Conservation (phyloP, 2,888 invertebrate species). For the Teleogryllus oceanicus region DNA sequence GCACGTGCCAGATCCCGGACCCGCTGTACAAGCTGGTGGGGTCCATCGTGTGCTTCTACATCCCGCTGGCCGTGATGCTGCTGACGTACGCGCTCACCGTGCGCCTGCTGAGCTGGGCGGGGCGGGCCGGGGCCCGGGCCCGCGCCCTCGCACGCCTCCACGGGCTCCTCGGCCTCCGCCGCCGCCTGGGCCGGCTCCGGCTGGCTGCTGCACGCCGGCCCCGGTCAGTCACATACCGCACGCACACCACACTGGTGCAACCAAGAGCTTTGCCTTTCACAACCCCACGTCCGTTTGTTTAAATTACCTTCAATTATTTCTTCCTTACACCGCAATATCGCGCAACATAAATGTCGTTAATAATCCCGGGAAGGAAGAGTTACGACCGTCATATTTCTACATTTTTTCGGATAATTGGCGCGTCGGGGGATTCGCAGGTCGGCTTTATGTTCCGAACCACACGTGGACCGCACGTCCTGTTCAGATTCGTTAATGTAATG, state of each 20-base stretch:
- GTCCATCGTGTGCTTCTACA: slow-evolving; percentile 92
- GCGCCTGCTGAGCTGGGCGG: slow-evolving; percentile 66
- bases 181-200: slow-evolving; percentile 55
- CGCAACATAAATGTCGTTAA: too few species aligned
- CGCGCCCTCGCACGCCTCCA: slow-evolving; percentile 50
- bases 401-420: too few species aligned
- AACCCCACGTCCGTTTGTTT: too few species aligned
- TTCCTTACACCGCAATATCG: too few species aligned
- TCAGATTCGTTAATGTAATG: too few species aligned
- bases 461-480: too few species aligned
- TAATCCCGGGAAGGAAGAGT: too few species aligned
- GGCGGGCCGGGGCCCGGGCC: slow-evolving; percentile 28
- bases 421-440: too few species aligned
- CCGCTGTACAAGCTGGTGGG: slow-evolving; percentile 88
- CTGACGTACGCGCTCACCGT: slow-evolving; percentile 92
- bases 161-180: background rate
- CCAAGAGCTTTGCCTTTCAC: too few species aligned
- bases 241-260: background rate
- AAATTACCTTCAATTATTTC: too few species aligned
- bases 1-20: slow-evolving; percentile 83
- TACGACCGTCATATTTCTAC: too few species aligned
- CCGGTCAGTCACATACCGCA: slow-evolving; percentile 28
- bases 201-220: slow-evolving; percentile 58
- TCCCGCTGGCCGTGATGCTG: slow-evolving; percentile 91
- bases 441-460: too few species aligned